phyloP scores from a whole-genome alignment of 2,113 vertebrate genomes.

The Trochalopteron elliotii region DNA sequence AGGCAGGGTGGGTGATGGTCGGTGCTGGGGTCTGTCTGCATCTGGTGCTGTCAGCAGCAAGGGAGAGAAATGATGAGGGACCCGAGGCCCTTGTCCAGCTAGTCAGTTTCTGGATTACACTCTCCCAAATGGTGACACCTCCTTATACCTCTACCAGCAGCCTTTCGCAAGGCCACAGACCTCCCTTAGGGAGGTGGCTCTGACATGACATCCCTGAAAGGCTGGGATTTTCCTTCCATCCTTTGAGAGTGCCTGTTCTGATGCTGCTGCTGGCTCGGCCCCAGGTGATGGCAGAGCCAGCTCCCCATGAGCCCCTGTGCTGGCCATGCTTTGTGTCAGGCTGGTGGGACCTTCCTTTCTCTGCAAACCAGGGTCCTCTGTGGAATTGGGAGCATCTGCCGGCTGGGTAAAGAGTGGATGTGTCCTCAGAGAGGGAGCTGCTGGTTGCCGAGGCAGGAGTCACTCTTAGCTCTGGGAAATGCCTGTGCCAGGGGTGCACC shows the following conservation, averaged over 20 bases:
- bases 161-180: background rate
- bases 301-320: fast-evolving
- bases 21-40: fast-evolving
- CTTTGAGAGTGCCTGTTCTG: background rate
- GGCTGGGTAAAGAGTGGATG: background rate
- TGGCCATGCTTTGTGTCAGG: background rate
- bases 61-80: background rate
- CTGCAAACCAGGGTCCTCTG: background rate
- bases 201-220: background rate
- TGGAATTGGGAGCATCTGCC: background rate
- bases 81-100: background rate
- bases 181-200: background rate
- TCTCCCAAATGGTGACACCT: background rate
- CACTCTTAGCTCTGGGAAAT: background rate
- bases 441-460: background rate
- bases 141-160: background rate
- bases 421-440: background rate
- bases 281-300: background rate
- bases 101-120: background rate
- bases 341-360: background rate
- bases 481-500: background rate
- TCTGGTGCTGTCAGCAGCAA: fast-evolving
- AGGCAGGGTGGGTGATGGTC: background rate
- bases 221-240: background rate
- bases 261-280: background rate